Evolutionary conservation across 64 coral and sea anemone genomes (phyloP), one percentile per base, ranked within the genome.

Genomic region (Orbicella faveolata): DNA sequence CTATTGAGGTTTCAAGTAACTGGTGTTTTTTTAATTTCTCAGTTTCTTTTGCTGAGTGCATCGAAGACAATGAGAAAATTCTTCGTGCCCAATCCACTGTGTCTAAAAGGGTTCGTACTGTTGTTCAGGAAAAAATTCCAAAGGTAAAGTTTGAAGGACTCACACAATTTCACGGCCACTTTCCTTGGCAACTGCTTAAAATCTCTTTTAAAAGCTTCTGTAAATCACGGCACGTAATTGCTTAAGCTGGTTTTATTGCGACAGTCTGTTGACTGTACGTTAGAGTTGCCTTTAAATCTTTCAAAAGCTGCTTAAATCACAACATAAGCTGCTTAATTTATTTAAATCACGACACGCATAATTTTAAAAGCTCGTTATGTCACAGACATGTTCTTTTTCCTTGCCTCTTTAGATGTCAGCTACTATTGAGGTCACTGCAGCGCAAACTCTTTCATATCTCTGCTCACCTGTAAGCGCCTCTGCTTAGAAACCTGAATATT

Each of bases 21-120:
- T 85, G 19, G 39, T 33, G 6, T 85, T 51, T 73, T 48, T 85
- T 44, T 85, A 72, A 85, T 53, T 85, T 72, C 82, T 85, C 82
- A 85, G 82, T 85, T 73, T 30, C 63, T 85, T 85, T 85, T 25
- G 82, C 82, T 73, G 82, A 85, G 41, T 85, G 82, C 64, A 85
- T 85, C 12, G 61, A 73, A 85, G 82, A 85, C 37, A 85, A 85
- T 85, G 82, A 85, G 65, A 85, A 85, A 85, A 85, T 85, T 85
- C 82, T 85, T 26, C 64, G 82, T 44, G 39, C 82, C 39, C 82
- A 85, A 55, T 72, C 82, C 36, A 85, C 63, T 41, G 82, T 85
- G 41, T 85, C 82, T 4, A 85, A 85, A 85, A n/a, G 82, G 72
- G 65, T 85, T 73, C 64, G 82, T 4, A 85, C 82, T 70, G 82